Base-by-base conservation (phyloP, 2,888 invertebrate species). In the Oxystoma pomonae region DNA sequence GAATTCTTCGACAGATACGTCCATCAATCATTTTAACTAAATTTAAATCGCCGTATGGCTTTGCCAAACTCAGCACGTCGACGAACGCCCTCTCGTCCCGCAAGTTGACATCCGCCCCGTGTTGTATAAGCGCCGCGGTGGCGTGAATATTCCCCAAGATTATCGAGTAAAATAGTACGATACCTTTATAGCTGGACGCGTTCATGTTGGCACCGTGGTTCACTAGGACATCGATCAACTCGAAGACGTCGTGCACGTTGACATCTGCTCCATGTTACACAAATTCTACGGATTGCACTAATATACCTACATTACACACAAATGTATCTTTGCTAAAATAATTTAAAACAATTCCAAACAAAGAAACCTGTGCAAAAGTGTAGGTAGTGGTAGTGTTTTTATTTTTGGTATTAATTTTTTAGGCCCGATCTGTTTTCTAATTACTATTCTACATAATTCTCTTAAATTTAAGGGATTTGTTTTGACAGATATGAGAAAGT, bases 41-140 rank as follows among this genome's bases (percentile, higher is more conserved):
- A 18, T 77, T 75, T 22, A 78, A 70, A 67, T 78, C 76, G 12
- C 78, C 78, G 61, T 79, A 75, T 53, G 81, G 79, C 66, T 83
- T 82, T 9, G 85, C 85, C 68, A 85, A 80, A 17, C 83, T 81
- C 57, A 87, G 75, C 72, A 85, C 85, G 69, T 86, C 86, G 61
- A 86, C 80, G 67, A 82, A 84, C 1, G 84, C 81, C 60, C 83
- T 81, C 62, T 85, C 80, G 70, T 86, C 85, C 66, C 83, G 83
- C 1, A 83, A 77, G 74, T 87, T 88, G 0, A 87, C 86, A 71
- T 88, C 85, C 9, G 86, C 86, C 35, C 89, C 89, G 67, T 87
- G 83, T 60, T 84, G 82, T 59, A 88, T 83, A 9, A 88, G 79
- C 12, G 84, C 75, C 55, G 82, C 78, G 1, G 87, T 86, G 12